A percentile compares a stretch with the other conserved stretches of the same genome.
phyloP scores from a whole-genome alignment of 2,797 vertebrate genomes.

The Mus minutoides region DNA sequence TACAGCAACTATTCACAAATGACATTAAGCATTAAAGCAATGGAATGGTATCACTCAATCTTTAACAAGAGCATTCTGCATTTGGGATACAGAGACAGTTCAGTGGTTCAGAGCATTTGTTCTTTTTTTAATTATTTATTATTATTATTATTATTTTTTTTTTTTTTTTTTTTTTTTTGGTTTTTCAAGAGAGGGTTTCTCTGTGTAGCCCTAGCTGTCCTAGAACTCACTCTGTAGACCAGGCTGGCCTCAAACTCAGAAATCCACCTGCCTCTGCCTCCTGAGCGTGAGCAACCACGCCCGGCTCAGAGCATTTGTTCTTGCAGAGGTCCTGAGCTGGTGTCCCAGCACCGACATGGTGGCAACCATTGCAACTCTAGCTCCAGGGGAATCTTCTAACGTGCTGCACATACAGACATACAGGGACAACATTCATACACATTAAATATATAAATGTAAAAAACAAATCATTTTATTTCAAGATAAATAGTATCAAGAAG shows the following conservation, averaged over 20 bases:
- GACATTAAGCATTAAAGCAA: not conserved
- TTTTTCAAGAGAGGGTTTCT: no score
- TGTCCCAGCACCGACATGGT: not conserved
- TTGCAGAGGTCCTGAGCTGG: not conserved
- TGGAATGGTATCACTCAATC: conserved; percentile 28
- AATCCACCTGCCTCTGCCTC: no score
- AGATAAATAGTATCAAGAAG: not conserved
- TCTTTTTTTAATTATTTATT: no score
- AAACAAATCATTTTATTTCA: not conserved
- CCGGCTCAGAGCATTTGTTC: not conserved
- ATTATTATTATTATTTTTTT: no score
- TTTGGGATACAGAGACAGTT: not conserved
- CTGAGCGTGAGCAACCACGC: no score
- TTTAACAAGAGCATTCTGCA: conserved; percentile 13
- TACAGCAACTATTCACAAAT: not conserved
- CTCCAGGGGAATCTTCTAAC: not conserved
- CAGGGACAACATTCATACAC: not conserved
- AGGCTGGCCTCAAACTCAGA: no score
- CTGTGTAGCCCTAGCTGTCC: no score
- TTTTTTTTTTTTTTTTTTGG: no score
- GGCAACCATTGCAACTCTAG: not conserved
- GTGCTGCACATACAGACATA: not conserved
- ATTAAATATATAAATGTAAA: not conserved
- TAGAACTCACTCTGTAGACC: no score
- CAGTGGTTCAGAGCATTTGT: not conserved